Conservation (phyloP, 1,140 invertebrate genomes). For the Scaptomyza montana region DNA sequence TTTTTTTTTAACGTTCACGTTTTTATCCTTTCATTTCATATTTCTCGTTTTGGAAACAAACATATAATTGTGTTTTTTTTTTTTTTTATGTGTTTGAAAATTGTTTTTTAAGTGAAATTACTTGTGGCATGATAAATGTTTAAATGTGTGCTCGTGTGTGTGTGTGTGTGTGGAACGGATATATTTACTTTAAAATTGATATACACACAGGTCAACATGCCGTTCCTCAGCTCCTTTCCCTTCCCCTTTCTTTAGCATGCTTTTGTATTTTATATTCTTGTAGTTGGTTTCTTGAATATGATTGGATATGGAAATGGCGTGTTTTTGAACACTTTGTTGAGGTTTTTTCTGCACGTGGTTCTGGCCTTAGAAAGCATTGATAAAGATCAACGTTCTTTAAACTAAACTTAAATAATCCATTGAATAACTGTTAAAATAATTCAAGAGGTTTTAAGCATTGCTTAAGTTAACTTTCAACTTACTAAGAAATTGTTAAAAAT, state of each 20-base stretch:
- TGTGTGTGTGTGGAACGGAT: slow-evolving; percentile 21
- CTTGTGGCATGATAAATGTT: slow-evolving; percentile 49
- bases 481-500: too few species aligned
- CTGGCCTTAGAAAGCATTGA: neutral
- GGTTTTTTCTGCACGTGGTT: slow-evolving; percentile 46
- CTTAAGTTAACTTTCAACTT: too few species aligned
- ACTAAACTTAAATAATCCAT: too few species aligned
- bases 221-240: slow-evolving; percentile 37
- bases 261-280: slow-evolving; percentile 31
- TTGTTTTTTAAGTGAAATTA: slow-evolving; percentile 81
- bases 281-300: slow-evolving; percentile 10
- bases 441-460: too few species aligned
- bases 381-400: too few species aligned
- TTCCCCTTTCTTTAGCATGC: neutral
- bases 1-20: slow-evolving; percentile 1
- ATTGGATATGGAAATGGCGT: slow-evolving; percentile 36
- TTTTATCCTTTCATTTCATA: slow-evolving; percentile 25
- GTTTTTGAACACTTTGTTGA: slow-evolving; percentile 11
- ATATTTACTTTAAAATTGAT: slow-evolving; percentile 21
- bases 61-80: slow-evolving; percentile 75
- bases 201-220: slow-evolving; percentile 66
- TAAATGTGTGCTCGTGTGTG: slow-evolving; percentile 12
- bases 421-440: too few species aligned
- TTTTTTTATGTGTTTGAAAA: slow-evolving; percentile 66
- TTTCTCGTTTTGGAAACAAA: slow-evolving; percentile 63